Percentiles rank a stretch among this genome's conserved stretches.
Evolutionary conservation across 2,797 vertebrate genomes (phyloP).

Genomic region (Anableps anableps): DNA sequence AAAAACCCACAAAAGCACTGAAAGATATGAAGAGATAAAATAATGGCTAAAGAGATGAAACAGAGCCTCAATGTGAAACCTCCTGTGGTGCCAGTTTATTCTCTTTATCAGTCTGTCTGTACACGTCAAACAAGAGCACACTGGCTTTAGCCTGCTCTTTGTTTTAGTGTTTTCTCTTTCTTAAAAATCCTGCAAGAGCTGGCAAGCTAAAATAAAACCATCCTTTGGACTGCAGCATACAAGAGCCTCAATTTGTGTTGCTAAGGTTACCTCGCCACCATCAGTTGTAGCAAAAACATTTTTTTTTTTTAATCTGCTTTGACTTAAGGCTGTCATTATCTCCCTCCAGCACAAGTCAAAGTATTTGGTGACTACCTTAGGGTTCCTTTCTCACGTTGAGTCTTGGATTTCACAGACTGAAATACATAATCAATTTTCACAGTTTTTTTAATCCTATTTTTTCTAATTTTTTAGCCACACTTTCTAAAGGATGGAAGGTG

Average conservation of each 20-base stretch:
- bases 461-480: background rate
- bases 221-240: constrained; percentile 1
- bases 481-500: background rate
- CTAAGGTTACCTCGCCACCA: background rate
- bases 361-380: background rate
- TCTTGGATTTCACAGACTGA: background rate
- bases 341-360: background rate
- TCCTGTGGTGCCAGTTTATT: constrained; percentile 5
- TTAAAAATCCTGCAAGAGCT: constrained; percentile 5
- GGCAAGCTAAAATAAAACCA: constrained; percentile 19
- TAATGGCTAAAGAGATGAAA: constrained; percentile 3
- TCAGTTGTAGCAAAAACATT: background rate
- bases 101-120: constrained; percentile 3
- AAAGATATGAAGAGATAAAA: background rate
- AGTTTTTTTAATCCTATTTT: background rate
- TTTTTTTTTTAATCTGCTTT: background rate
- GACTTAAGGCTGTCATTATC: constrained; percentile 3
- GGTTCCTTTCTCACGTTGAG: background rate
- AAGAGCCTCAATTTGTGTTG: background rate
- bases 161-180: constrained; percentile 3
- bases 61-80: background rate
- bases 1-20: background rate
- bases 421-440: background rate
- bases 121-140: constrained; percentile 18
- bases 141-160: constrained; percentile 9